These are phyloP conservation scores for Diorhabda carinulata DNA, from an alignment of 1,140 invertebrate species.

Conservation along the genomic window DNA sequence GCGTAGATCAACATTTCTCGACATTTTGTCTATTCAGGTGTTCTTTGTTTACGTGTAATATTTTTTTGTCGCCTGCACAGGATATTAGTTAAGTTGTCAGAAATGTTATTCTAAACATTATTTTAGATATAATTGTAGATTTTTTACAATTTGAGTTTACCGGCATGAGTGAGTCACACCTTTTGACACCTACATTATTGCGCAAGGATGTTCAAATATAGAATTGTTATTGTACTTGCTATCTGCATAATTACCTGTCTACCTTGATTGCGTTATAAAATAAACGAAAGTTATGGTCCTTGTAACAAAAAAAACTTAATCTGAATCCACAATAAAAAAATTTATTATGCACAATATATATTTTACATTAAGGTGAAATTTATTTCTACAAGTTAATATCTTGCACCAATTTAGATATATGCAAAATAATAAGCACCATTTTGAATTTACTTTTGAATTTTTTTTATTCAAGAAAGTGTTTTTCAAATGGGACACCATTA, in stretches of 20 bases:
- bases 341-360: not conserved
- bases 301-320: too few species aligned
- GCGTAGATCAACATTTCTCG: not conserved
- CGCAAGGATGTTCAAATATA: not conserved
- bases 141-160: not conserved
- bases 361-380: not conserved
- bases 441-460: not conserved
- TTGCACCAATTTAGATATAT: too few species aligned
- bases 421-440: too few species aligned
- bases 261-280: too few species aligned
- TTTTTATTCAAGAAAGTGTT: not conserved
- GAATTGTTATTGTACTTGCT: not conserved
- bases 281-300: too few species aligned
- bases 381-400: too few species aligned
- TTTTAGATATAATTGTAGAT: too few species aligned
- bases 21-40: constrained; percentile 4
- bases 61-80: not conserved
- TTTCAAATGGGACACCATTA: not conserved
- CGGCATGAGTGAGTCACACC: not conserved
- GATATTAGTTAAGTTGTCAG: not conserved
- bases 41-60: not conserved
- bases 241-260: not conserved
- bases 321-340: too few species aligned
- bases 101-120: not conserved
- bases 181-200: not conserved